Base-by-base conservation (phyloP, 2,113 vertebrate species). In the Microcebus griseorufus region DNA sequence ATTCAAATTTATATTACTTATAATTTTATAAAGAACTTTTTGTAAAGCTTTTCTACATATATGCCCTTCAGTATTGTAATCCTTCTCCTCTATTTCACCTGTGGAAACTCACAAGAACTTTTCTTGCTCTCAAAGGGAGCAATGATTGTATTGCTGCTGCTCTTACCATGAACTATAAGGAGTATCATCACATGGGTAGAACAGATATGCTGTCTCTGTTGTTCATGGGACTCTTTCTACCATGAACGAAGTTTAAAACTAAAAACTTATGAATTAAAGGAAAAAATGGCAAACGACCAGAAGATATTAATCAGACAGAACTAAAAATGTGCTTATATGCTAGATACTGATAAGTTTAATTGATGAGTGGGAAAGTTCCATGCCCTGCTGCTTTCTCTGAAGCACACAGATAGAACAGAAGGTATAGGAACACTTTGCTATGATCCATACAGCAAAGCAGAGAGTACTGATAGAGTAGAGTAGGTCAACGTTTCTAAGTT, bases 51-150 rank as follows among this genome's bases (percentile, higher is more conserved):
- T 5, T 9, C n/a, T 32, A 14, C 0, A 34, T 48, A 9, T 51
- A 9, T 0, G 17, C 6, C 45, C 60, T 53, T 51, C 22, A 1
- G 81, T 37, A 37, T 17, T 1, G 6, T 0, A 2, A 14, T 1
- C 22, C 39, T 81, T 25, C 58, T 42, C 69, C 42, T n/a, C 62
- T 37, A 22, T 1, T 6, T 27, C 14, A 17, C 79, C 1, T 60
- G 25, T 6, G 2, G 39, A 55, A 72, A 25, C 20, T 55, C 69
- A 32, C 34, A 25, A 10, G 39, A 69, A 18, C 64, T 39, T 16
- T 53, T 23, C 42, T 16, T 29, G 48, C 7, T 17, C 32, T 29
- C 34, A 34, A 32, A 53, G 34, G 9, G 37, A 51, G 3, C 4
- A 22, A 72, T 0, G 20, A 27, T 0, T 4, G 27, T 2, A 22